Evolutionary conservation across 2,113 vertebrate species (phyloP).

Genomic region (Rhegmatorhina hoffmannsi): DNA sequence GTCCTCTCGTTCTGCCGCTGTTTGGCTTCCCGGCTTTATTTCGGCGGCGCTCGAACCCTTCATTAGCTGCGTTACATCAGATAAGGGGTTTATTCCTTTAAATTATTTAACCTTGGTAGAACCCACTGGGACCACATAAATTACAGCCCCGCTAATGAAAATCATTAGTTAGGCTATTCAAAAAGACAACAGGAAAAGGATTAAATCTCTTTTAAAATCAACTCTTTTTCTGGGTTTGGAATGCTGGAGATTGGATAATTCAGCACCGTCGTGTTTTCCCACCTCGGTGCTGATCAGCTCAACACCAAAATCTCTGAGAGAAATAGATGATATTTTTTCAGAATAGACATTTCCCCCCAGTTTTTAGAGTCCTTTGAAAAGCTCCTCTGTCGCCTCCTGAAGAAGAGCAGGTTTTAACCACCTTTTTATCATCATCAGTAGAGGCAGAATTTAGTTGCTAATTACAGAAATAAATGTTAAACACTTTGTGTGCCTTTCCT

Average conservation of each 20-base stretch:
- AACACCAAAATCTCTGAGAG: background rate
- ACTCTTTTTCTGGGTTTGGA: background rate
- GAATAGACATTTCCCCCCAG: rapidly evolving
- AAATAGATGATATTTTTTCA: background rate
- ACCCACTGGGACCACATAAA: slow-evolving; percentile 75
- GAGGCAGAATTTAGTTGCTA: background rate
- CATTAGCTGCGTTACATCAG: slow-evolving; percentile 75
- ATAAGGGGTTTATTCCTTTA: slow-evolving; percentile 75
- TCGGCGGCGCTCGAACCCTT: slow-evolving; percentile 57
- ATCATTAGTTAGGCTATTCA: slow-evolving; percentile 75
- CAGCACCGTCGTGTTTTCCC: background rate
- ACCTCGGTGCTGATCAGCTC: background rate
- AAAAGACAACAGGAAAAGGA: slow-evolving; percentile 56
- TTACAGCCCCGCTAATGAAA: slow-evolving; percentile 79
- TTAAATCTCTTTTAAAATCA: slow-evolving; percentile 47
- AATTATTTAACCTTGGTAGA: slow-evolving; percentile 81
- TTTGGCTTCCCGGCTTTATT: slow-evolving; percentile 57
- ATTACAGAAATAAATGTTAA: background rate
- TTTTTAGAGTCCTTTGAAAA: background rate
- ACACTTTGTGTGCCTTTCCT: background rate
- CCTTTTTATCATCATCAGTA: background rate
- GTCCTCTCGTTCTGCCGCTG: slow-evolving; percentile 54
- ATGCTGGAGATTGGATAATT: background rate
- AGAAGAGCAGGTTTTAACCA: background rate
- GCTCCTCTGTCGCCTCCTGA: background rate